Evolutionary conservation across 2,797 vertebrate species (phyloP).

Genomic region (Petrocephalus schoutedeni): DNA sequence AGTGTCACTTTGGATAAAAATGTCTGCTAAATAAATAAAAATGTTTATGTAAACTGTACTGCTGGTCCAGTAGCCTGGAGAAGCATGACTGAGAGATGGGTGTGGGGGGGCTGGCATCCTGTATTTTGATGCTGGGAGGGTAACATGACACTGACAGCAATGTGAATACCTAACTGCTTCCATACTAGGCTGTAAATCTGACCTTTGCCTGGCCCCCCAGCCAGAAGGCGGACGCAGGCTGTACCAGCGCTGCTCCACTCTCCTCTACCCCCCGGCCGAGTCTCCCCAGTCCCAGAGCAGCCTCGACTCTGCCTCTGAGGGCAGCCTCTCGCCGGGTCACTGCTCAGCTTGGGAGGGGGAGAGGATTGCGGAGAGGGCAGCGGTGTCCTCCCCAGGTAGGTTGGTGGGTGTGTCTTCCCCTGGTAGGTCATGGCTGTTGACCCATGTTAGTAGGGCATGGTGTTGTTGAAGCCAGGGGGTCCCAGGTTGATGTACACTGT

Average conservation of each 20-base stretch:
- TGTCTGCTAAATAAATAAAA: background rate
- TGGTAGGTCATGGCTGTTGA: slow-evolving; percentile 23
- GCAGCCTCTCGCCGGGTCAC: background rate
- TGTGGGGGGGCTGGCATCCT: background rate
- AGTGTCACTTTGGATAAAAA: too few species aligned
- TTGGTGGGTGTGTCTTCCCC: slow-evolving; percentile 8
- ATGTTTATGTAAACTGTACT: background rate
- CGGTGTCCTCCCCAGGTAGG: slow-evolving; percentile 44
- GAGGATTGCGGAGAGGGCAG: slow-evolving; percentile 49
- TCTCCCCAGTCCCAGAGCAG: background rate
- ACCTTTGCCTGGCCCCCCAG: background rate
- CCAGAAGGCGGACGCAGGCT: slow-evolving; percentile 7
- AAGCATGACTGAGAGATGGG: too few species aligned
- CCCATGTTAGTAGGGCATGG: background rate
- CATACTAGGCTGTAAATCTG: background rate
- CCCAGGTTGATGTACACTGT: background rate
- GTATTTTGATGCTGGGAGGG: background rate
- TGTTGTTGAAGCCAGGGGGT: background rate
- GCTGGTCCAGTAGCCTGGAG: background rate
- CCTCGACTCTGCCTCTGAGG: background rate
- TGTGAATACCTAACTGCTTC: background rate
- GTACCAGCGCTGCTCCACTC: background rate
- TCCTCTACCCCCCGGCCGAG: background rate
- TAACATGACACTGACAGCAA: background rate
- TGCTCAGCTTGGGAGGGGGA: slow-evolving; percentile 31